These are phyloP conservation scores for Bolinopsis microptera DNA, from an alignment of 37 sponge, comb jelly and placozoan genomes.

Conservation along the genomic window DNA sequence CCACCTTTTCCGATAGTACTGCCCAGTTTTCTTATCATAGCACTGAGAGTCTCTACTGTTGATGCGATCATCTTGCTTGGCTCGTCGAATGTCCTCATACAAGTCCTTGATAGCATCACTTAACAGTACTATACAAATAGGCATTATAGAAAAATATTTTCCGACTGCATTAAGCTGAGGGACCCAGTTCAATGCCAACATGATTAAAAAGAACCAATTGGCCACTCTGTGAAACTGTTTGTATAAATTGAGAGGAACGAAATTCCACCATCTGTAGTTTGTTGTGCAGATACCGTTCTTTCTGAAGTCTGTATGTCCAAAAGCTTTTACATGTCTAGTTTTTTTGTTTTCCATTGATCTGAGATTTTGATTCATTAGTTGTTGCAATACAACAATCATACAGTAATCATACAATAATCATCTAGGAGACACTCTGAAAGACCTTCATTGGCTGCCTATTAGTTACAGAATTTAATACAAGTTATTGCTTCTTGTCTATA, in stretches of 20 bases:
- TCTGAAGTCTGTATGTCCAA: neutral
- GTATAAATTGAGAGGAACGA: constrained; percentile 81
- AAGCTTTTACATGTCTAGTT: constrained; percentile 17
- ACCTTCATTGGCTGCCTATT: too few relatives aligned
- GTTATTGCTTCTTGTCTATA: too few relatives aligned
- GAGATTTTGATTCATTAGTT: too few relatives aligned
- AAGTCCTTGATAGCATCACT: constrained; percentile 79
- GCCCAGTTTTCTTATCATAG: constrained; percentile 69
- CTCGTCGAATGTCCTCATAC: constrained; percentile 80
- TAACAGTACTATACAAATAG: constrained; percentile 72
- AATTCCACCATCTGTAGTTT: constrained; percentile 81
- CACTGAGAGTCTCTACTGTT: constrained; percentile 68
- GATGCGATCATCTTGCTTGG: constrained; percentile 72
- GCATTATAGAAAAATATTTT: constrained; percentile 73
- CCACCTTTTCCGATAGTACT: constrained; percentile 25
- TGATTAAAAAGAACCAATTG: constrained; percentile 79
- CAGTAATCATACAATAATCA: too few relatives aligned
- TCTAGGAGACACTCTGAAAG: too few relatives aligned
- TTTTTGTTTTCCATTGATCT: neutral
- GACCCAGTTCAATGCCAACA: constrained; percentile 75
- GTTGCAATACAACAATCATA: too few relatives aligned
- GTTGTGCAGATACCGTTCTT: constrained; percentile 24
- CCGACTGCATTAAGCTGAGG: constrained; percentile 77
- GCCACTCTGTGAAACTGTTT: constrained; percentile 85
- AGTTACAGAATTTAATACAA: too few relatives aligned